These are phyloP conservation scores for Procambarus clarkii DNA, from an alignment of 1,140 invertebrate species.

Conservation along the genomic window DNA sequence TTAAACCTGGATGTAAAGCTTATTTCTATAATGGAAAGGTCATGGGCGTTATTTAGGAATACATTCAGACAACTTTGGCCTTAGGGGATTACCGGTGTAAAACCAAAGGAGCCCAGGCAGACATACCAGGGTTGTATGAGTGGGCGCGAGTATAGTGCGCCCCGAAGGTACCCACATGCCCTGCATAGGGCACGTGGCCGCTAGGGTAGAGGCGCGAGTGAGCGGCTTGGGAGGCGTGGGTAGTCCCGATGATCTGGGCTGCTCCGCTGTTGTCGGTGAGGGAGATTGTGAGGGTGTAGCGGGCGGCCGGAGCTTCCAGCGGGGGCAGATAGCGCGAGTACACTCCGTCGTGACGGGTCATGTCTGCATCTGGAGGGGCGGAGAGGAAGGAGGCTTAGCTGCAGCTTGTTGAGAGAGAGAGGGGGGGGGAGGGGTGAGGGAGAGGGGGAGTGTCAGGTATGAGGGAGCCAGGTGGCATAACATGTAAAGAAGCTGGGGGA, in stretches of 20 bases:
- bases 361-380: conserved; percentile 79
- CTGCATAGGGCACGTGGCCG: conserved; percentile 20
- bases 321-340: conserved; percentile 81
- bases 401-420: background rate
- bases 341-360: conserved; percentile 82
- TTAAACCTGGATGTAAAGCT: too few relatives aligned
- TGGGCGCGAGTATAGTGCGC: conserved; percentile 37
- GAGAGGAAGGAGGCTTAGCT: background rate
- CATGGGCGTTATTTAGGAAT: too few relatives aligned
- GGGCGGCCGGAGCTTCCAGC: conserved; percentile 35
- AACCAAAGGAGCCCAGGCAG: background rate
- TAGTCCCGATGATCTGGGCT: conserved; percentile 37
- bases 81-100: too few relatives aligned
- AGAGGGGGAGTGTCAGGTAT: background rate
- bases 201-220: conserved; percentile 27
- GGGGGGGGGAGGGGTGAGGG: too few relatives aligned
- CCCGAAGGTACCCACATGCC: conserved; percentile 13
- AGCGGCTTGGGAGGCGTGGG: conserved; percentile 11
- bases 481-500: too few relatives aligned
- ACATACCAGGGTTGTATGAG: conserved; percentile 47
- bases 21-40: too few relatives aligned
- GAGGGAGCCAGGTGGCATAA: too few relatives aligned
- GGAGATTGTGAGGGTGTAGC: conserved; percentile 53
- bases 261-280: conserved; percentile 49
- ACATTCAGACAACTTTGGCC: too few relatives aligned